A percentile compares a stretch with the other conserved stretches of the same genome.
Conservation (phyloP, 2,888 invertebrate genomes). For the Patella depressa region DNA sequence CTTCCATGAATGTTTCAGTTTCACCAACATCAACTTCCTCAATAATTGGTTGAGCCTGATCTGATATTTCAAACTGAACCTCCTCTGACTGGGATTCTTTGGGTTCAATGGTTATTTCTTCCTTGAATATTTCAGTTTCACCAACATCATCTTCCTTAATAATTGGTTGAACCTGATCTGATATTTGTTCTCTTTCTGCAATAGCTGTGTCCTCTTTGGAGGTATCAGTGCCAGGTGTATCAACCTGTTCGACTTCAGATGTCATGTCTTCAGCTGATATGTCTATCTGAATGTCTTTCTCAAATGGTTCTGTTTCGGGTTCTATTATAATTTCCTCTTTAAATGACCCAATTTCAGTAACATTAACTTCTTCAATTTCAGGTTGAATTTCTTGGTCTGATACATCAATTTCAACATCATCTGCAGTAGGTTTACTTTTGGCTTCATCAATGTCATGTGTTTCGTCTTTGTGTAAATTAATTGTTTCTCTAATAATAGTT, state of each 20-base stretch:
- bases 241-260: neutral
- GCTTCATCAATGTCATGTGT: neutral
- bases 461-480: neutral
- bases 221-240: neutral
- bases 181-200: neutral
- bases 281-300: neutral
- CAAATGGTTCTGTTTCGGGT: conserved; percentile 21
- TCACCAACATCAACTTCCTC: too few species aligned
- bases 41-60: neutral
- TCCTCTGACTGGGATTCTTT: neutral
- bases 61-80: neutral
- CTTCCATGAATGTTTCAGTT: neutral
- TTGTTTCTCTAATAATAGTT: neutral
- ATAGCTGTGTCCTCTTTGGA: too few species aligned
- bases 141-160: conserved; percentile 15
- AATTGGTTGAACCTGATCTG: neutral
- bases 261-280: neutral
- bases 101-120: conserved; percentile 15
- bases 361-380: neutral
- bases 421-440: too few species aligned
- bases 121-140: conserved; percentile 19
- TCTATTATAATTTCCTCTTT: conserved; percentile 15
- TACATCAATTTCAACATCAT: neutral
- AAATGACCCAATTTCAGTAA: conserved; percentile 5
- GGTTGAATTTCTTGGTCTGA: conserved; percentile 7